A percentile compares a stretch with the other conserved stretches of the same genome.
phyloP scores from a whole-genome alignment of 2,888 invertebrate genomes.

The Calameuta filiformis region DNA sequence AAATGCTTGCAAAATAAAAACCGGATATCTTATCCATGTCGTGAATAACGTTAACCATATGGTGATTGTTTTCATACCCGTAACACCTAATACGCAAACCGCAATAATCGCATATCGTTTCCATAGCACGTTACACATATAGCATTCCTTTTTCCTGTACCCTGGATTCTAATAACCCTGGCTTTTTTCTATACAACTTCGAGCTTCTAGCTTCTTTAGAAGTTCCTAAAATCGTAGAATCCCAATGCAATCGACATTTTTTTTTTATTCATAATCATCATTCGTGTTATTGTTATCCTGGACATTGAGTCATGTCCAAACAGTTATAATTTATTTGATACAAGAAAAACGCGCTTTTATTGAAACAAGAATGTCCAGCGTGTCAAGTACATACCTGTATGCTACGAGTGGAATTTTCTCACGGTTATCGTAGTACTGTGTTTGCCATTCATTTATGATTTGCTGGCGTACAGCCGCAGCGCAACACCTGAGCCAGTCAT shows the following conservation, averaged over 20 bases:
- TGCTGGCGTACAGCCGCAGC: slow-evolving; percentile 61
- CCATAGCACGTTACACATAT: neutral
- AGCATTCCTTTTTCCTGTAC: neutral
- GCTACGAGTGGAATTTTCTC: neutral
- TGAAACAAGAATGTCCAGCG: neutral
- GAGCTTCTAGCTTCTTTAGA: neutral
- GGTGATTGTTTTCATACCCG: neutral
- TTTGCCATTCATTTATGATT: slow-evolving; percentile 60
- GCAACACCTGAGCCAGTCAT: slow-evolving; percentile 50
- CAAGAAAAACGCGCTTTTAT: neutral
- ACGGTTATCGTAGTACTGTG: slow-evolving; percentile 45
- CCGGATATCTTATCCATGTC: neutral
- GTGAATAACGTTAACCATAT: neutral
- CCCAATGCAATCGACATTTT: neutral
- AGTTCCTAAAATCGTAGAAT: neutral
- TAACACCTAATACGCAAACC: neutral
- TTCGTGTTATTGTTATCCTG: neutral
- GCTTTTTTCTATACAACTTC: neutral
- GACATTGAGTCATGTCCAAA: neutral
- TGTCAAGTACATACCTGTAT: neutral
- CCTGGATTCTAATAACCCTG: neutral
- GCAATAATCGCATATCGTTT: neutral
- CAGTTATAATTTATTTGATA: neutral
- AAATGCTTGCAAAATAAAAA: neutral
- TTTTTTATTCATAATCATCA: neutral